These are phyloP conservation scores for Callimorpha dominula DNA, from an alignment of 2,888 invertebrate genomes.

Conservation along the genomic window DNA sequence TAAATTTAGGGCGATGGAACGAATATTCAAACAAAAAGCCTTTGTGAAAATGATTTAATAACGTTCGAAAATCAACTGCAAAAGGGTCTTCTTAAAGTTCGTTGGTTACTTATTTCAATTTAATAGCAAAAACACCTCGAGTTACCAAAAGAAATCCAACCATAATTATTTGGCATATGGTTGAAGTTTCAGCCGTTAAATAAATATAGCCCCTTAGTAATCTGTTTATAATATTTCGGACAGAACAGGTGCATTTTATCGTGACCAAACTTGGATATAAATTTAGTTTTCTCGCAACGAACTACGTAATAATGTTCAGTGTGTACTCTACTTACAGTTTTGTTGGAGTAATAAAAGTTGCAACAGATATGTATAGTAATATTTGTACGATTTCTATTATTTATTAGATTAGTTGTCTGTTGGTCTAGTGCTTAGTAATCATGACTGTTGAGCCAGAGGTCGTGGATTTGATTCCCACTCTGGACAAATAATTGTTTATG, in stretches of 20 bases:
- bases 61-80: conserved; percentile 28
- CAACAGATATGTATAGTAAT: too few species aligned
- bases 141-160: conserved; percentile 7
- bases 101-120: conserved; percentile 28
- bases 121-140: conserved; percentile 6
- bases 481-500: too few species aligned
- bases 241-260: conserved; percentile 55
- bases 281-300: conserved; percentile 39
- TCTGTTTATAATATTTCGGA: conserved; percentile 53
- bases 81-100: conserved; percentile 25
- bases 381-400: too few species aligned
- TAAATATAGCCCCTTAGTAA: conserved; percentile 30
- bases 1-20: neutral
- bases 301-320: conserved; percentile 21
- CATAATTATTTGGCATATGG: neutral
- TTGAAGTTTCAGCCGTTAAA: conserved; percentile 3
- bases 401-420: too few species aligned
- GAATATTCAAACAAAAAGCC: conserved; percentile 9
- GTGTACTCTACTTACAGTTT: conserved; percentile 12
- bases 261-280: conserved; percentile 44
- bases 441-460: too few species aligned
- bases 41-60: conserved; percentile 22
- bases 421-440: too few species aligned
- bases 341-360: conserved; percentile 6
- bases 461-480: too few species aligned